These are phyloP conservation scores for Meriones unguiculatus DNA, from an alignment of 2,113 vertebrate species.

Conservation along the genomic window DNA sequence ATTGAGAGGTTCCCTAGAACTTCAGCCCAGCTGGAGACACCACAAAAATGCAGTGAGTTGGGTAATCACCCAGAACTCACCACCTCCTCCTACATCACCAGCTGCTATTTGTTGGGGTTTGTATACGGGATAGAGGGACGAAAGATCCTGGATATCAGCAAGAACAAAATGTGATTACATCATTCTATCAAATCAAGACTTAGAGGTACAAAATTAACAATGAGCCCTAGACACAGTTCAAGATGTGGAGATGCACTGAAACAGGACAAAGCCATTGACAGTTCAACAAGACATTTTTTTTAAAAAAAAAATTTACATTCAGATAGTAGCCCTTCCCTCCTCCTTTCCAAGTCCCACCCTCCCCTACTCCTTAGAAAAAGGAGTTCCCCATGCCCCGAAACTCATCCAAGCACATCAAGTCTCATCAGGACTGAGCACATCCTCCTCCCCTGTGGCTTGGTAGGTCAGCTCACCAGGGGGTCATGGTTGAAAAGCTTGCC, in stretches of 20 bases:
- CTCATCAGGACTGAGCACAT: too few relatives aligned
- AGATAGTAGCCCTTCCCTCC: too few relatives aligned
- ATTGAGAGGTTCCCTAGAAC: accelerated
- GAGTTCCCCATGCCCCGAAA: too few relatives aligned
- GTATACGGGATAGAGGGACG: background rate
- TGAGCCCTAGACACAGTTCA: background rate
- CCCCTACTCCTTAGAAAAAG: too few relatives aligned
- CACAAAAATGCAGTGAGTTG: too few relatives aligned
- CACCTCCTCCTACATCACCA: background rate
- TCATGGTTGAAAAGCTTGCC: too few relatives aligned
- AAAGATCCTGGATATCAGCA: accelerated
- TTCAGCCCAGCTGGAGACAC: background rate
- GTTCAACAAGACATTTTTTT: background rate
- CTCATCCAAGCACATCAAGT: too few relatives aligned
- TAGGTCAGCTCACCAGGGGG: too few relatives aligned
- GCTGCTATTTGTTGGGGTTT: background rate
- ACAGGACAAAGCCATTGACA: background rate
- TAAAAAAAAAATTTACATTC: too few relatives aligned
- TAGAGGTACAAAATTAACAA: background rate
- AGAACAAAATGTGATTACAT: background rate
- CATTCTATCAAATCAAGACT: background rate
- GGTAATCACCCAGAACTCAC: background rate
- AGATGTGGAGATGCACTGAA: background rate
- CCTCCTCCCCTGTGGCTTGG: too few relatives aligned
- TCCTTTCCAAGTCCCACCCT: too few relatives aligned